Evolutionary conservation across 2,888 invertebrate species (phyloP).

Genomic region (Cephus rjabovi): DNA sequence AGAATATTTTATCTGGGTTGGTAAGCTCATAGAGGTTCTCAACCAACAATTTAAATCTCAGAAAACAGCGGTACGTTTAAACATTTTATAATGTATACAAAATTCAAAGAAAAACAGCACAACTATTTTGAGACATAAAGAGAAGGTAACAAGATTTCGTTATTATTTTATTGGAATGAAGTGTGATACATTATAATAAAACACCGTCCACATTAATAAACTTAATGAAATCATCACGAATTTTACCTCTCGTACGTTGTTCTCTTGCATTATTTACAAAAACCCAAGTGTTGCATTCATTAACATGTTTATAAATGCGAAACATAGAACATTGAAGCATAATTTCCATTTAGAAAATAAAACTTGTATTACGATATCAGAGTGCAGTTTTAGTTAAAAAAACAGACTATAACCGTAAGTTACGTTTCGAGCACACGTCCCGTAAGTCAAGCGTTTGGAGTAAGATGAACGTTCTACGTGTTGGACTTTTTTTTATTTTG

Average conservation of each 20-base stretch:
- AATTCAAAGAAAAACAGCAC: slow-evolving; percentile 7
- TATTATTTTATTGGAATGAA: slow-evolving; percentile 54
- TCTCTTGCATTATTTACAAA: slow-evolving; percentile 35
- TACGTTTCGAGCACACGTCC: not conserved
- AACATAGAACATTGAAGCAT: not conserved
- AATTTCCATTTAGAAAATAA: not conserved
- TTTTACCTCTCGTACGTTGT: not conserved
- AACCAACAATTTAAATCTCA: slow-evolving; percentile 1
- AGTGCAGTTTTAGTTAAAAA: not conserved
- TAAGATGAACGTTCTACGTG: not conserved
- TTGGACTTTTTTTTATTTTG: not conserved
- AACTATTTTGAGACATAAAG: not conserved
- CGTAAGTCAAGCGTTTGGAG: not conserved
- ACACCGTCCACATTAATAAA: slow-evolving; percentile 24
- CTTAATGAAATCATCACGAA: not conserved
- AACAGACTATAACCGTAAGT: not conserved
- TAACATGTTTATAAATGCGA: not conserved
- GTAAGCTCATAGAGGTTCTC: slow-evolving; percentile 32
- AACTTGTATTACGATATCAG: not conserved
- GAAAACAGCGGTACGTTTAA: not conserved
- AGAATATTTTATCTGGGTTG: not conserved
- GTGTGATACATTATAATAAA: slow-evolving; percentile 46
- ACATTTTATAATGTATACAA: slow-evolving; percentile 8
- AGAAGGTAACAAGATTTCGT: slow-evolving; percentile 9
- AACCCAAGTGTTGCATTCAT: not conserved